Base-by-base conservation (phyloP, 92 coral and sea anemone genomes). In the Galaxea fascicularis region DNA sequence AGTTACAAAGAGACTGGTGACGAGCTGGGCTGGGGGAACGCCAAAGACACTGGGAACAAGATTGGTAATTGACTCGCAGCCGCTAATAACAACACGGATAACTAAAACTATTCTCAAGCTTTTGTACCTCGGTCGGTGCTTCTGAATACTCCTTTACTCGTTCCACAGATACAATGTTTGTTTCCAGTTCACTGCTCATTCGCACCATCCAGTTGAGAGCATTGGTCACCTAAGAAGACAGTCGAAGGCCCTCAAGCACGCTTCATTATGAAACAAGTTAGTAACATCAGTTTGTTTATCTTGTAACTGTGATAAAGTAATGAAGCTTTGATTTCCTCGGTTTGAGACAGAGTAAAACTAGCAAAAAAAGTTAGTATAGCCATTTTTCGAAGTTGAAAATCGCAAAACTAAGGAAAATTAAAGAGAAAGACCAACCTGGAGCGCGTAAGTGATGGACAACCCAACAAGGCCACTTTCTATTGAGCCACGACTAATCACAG, bases 121-220 rank as follows among this genome's bases (percentile, higher is more conserved):
- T 56, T 31, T 31, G 17, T 85, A 92, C 98, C 93, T 95, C 98
- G 16, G 93, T 88, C 18, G 93, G 83, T 13, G 95, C 78, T 22
- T 93, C 93, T 20, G 98, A 65, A 73, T 95, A 95, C 52, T 95
- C 98, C 65, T 91, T 91, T 4, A 93, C 90, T 31, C 98, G 80
- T 73, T 95, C 98, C 22, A 95, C 98, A 0, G 98, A 89, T 28
- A 95, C 98, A 28, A 95, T 95, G 39, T 92, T 94, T 22, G 98
- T 93, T 86, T 95, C 98, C 88, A 95, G 73, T 41, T 95, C 98
- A 70, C 95, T 93, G 27, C 95, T 91, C 94, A 89, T 90, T 15
- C 98, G 94, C 29, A 95, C 98, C 97, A 94, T 91, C 98, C 94
- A 91, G 87, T 95, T 95, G 17, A 95, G 90, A 58, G 84, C 87